Base-by-base conservation (phyloP, 2,888 invertebrate genomes). In the Dromius quadrimaculatus region DNA sequence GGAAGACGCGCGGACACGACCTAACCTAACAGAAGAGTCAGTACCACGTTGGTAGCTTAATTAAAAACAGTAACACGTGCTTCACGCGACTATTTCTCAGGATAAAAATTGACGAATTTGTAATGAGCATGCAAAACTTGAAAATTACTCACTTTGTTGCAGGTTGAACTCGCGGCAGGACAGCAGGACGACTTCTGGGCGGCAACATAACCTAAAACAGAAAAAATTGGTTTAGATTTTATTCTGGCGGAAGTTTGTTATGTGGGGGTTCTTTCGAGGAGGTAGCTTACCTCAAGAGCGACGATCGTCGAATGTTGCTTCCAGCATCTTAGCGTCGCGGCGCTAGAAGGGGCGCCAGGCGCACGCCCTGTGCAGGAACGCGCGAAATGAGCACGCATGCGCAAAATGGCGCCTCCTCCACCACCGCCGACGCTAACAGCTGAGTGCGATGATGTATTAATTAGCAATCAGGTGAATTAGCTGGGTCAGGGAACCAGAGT, bases 381-480 rank as follows among this genome's bases (percentile, higher is more conserved):
- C 57, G 59, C 23, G 41, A 59, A 59, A 43, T 28, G 28, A 28
- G 43, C 72, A 76, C 77, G 81, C 81, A 80, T 77, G 80, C 50
- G 73, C 75, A 81, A 81, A 74, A 81, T 81, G 81, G 81, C 76
- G 79, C 75, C 72, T 77, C 76, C 77, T 77, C 72, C 75, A 69
- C 71, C 75, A 47, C 71, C 34, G 36, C 15, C 59, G 47, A 2
- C 6, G 47, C 4, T 17, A 61, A 38, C 61, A 61, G 61, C 61
- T 61, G 61, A 38, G 61, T 32, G 61, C 34, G 61, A 61, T 38
- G 38, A 38, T 38, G 41, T 61, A 61, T 61, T 64, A 64, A 64
- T 64, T 64, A 64, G 22, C 19, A 50, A 45, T 34, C 47, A 47
- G 50, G 32, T 32, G 47, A 47, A 50, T 64, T 64, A 64, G 36